phyloP scores from a whole-genome alignment of 2,888 invertebrate genomes.

The Apodemia mormo region DNA sequence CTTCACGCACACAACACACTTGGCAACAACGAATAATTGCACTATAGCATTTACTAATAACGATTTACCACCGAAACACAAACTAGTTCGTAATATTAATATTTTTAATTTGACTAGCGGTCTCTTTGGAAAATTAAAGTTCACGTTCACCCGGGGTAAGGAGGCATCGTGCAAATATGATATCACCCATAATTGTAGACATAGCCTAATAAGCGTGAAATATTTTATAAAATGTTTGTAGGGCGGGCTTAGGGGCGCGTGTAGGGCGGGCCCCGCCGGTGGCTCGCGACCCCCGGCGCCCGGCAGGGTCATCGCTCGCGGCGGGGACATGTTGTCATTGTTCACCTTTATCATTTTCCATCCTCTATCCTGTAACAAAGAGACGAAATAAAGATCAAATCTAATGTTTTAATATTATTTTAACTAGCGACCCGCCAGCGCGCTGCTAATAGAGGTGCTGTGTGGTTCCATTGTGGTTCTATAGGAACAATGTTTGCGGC shows the following conservation, averaged over 20 bases:
- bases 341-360: slow-evolving; percentile 72
- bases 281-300: slow-evolving; percentile 58
- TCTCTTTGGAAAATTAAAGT: slow-evolving; percentile 76
- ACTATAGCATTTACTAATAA: slow-evolving; percentile 74
- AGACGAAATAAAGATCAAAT: slow-evolving; percentile 25
- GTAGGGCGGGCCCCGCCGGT: slow-evolving; percentile 56
- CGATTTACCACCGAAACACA: slow-evolving; percentile 66
- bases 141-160: slow-evolving; percentile 59
- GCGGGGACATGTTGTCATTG: slow-evolving; percentile 78
- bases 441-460: no score
- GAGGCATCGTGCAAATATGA: slow-evolving; percentile 54
- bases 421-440: not conserved
- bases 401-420: slow-evolving; percentile 8
- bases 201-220: slow-evolving; percentile 77
- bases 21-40: slow-evolving; percentile 78
- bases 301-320: slow-evolving; percentile 73
- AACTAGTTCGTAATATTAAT: slow-evolving; percentile 71
- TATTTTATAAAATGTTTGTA: slow-evolving; percentile 57
- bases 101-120: slow-evolving; percentile 79
- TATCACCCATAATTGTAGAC: slow-evolving; percentile 68
- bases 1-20: slow-evolving; percentile 59
- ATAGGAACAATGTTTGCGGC: not conserved
- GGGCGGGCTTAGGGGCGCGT: slow-evolving; percentile 52
- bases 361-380: slow-evolving; percentile 74
- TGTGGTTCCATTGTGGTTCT: not conserved